A percentile compares a stretch with the other conserved stretches of the same genome.
These are phyloP conservation scores for Apocrypta bakeri DNA, from an alignment of 1,140 invertebrate genomes.

Conservation along the genomic window DNA sequence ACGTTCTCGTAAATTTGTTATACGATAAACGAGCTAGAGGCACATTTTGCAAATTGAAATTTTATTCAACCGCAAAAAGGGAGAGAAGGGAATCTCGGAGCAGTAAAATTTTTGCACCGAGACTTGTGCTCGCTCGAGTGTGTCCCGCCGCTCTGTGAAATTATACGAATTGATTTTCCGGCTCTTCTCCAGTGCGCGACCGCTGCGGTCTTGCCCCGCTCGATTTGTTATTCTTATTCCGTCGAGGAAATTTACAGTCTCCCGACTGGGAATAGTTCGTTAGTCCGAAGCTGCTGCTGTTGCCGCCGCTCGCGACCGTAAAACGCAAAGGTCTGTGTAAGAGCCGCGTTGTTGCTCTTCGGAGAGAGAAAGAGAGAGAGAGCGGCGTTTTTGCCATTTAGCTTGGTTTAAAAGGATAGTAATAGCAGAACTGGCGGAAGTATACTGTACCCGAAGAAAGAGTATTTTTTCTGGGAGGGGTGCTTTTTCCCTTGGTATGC, in stretches of 20 bases:
- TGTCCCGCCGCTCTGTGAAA: slow-evolving; percentile 35
- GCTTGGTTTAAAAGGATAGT: background rate
- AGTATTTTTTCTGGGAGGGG: background rate
- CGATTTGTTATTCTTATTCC: background rate
- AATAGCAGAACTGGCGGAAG: slow-evolving; percentile 4
- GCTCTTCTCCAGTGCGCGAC: slow-evolving; percentile 39
- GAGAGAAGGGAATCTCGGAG: background rate
- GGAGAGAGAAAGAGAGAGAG: no score
- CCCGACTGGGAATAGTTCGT: slow-evolving; percentile 28
- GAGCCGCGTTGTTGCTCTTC: background rate
- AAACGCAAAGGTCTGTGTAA: slow-evolving; percentile 30
- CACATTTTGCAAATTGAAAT: slow-evolving; percentile 39
- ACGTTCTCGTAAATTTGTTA: slow-evolving; percentile 50
- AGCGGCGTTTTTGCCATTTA: background rate
- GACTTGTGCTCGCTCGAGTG: slow-evolving; percentile 24
- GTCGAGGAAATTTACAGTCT: slow-evolving; percentile 34
- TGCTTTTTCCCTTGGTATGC: background rate
- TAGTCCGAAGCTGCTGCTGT: no score
- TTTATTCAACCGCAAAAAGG: slow-evolving; percentile 28
- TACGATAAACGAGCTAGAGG: slow-evolving; percentile 46
- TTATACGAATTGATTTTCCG: slow-evolving; percentile 41
- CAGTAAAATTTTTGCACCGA: background rate
- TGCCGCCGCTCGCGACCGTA: slow-evolving; percentile 26
- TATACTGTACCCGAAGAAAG: background rate
- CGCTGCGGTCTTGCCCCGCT: background rate